Conservation (phyloP, 2,797 vertebrate species). For the Scleropages formosus region DNA sequence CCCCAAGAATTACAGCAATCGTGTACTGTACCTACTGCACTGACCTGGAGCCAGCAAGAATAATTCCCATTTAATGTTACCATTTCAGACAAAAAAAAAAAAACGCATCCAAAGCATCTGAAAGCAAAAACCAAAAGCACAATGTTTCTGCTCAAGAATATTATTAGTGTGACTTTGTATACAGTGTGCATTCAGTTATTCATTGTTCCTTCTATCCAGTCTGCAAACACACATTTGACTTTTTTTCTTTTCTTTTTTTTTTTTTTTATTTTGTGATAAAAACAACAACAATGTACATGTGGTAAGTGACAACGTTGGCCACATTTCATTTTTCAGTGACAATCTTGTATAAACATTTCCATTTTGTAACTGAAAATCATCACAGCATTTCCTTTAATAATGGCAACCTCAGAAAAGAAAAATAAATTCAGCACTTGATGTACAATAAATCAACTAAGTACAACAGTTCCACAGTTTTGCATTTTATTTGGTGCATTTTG, state of each 20-base stretch:
- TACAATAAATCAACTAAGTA: slow-evolving; percentile 35
- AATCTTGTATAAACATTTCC: slow-evolving; percentile 49
- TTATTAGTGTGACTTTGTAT: too few species aligned
- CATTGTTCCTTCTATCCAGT: too few species aligned
- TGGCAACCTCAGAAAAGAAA: slow-evolving; percentile 30
- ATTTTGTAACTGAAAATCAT: slow-evolving; percentile 46
- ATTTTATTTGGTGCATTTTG: slow-evolving; percentile 40
- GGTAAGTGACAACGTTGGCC: slow-evolving; percentile 41
- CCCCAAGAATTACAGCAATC: too few species aligned
- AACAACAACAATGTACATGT: slow-evolving; percentile 51
- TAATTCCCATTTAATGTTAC: too few species aligned
- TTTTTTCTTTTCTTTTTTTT: slow-evolving; percentile 34
- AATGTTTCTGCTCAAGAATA: too few species aligned
- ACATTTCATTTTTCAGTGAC: slow-evolving; percentile 41
- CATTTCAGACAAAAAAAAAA: too few species aligned
- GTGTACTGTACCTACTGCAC: too few species aligned
- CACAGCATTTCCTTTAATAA: slow-evolving; percentile 42
- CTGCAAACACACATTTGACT: too few species aligned
- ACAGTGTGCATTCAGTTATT: too few species aligned
- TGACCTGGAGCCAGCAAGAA: too few species aligned
- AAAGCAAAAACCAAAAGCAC: too few species aligned
- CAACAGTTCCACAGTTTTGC: slow-evolving; percentile 38
- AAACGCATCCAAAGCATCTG: too few species aligned
- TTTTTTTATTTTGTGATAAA: slow-evolving; percentile 48
- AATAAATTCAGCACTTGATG: slow-evolving; percentile 41